Evolutionary conservation across 2,113 vertebrate species (phyloP).

Genomic region (Salminus brasiliensis): DNA sequence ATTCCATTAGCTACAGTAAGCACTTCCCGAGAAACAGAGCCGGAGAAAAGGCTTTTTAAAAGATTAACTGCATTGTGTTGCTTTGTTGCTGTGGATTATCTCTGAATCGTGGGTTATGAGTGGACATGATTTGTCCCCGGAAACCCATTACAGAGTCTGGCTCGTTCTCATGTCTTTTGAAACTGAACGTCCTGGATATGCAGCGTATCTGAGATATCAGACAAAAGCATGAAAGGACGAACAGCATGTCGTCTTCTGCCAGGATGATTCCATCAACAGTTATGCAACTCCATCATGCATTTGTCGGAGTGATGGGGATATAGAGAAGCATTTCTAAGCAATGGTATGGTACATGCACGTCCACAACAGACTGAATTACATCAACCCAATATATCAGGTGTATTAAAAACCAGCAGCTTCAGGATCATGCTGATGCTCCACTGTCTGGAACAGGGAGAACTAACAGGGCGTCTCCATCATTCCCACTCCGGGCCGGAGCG

Average conservation of each 20-base stretch:
- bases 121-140: slow-evolving; percentile 67
- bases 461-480: too few relatives aligned
- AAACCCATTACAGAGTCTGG: slow-evolving; percentile 49
- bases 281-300: too few relatives aligned
- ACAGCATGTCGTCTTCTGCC: too few relatives aligned
- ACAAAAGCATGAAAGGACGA: background rate
- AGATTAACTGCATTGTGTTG: slow-evolving; percentile 74
- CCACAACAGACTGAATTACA: too few relatives aligned
- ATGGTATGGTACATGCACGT: too few relatives aligned
- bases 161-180: slow-evolving; percentile 24
- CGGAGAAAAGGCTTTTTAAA: slow-evolving; percentile 62
- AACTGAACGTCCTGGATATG: background rate
- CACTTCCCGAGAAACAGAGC: slow-evolving; percentile 29
- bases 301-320: background rate
- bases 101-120: slow-evolving; percentile 58
- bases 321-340: too few relatives aligned
- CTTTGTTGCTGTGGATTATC: slow-evolving; percentile 67
- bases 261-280: background rate
- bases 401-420: too few relatives aligned
- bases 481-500: too few relatives aligned
- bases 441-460: too few relatives aligned
- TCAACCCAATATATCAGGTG: too few relatives aligned
- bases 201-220: background rate
- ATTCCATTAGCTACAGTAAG: slow-evolving; percentile 48
- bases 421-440: too few relatives aligned